Evolutionary conservation across 2,888 invertebrate genomes (phyloP).

Genomic region (Panopea generosa): DNA sequence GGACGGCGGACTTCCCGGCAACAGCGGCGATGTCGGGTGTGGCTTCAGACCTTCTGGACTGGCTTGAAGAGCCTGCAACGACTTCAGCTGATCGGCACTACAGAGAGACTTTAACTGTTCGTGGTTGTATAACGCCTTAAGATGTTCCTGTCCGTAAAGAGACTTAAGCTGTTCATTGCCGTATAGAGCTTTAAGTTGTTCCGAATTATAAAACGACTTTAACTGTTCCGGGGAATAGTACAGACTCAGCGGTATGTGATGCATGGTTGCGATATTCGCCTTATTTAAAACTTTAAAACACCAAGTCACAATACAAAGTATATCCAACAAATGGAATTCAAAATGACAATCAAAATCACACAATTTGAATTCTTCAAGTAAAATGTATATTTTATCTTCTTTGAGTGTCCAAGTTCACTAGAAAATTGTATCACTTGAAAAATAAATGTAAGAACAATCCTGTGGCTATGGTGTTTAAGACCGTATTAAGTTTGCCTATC

Average conservation of each 20-base stretch:
- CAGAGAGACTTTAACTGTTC: constrained; percentile 58
- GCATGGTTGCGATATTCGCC: constrained; percentile 36
- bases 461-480: neutral
- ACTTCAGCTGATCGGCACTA: constrained; percentile 51
- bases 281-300: neutral
- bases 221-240: constrained; percentile 64
- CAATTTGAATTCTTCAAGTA: neutral
- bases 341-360: no score
- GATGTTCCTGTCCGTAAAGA: constrained; percentile 53
- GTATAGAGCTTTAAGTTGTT: constrained; percentile 55
- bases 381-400: no score
- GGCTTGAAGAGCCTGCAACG: constrained; percentile 38
- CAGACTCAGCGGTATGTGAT: constrained; percentile 58
- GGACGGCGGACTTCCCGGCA: constrained; percentile 37
- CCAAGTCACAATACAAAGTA: neutral
- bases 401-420: no score
- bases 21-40: constrained; percentile 49
- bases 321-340: neutral
- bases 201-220: constrained; percentile 55
- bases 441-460: no score
- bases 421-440: no score
- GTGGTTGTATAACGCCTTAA: constrained; percentile 56
- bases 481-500: constrained; percentile 22
- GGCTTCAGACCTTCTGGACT: constrained; percentile 55
- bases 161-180: constrained; percentile 57